Percentiles rank a stretch among this genome's conserved stretches.
Evolutionary conservation across 2,888 invertebrate genomes (phyloP).

Genomic region (Cyaniris semiargus): DNA sequence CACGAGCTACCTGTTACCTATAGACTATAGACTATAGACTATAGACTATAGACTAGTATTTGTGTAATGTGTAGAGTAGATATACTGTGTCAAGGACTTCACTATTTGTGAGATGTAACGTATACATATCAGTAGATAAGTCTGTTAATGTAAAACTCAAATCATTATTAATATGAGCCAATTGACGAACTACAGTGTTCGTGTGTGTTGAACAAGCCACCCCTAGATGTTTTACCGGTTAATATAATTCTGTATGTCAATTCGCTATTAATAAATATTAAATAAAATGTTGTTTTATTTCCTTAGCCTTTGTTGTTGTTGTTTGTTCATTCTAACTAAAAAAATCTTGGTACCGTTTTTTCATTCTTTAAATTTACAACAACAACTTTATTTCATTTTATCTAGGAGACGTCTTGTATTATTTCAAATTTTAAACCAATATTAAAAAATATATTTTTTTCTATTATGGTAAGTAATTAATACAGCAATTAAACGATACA

Average conservation of each 20-base stretch:
- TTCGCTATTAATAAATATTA: conserved; percentile 60
- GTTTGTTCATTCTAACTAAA: no score
- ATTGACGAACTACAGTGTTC: not conserved
- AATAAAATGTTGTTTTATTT: conserved; percentile 29
- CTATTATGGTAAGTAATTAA: not conserved
- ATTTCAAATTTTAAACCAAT: no score
- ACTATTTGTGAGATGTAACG: conserved; percentile 34
- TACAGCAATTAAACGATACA: not conserved
- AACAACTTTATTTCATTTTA: no score
- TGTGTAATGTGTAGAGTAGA: conserved; percentile 16
- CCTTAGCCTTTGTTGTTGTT: not conserved
- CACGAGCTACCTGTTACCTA: conserved; percentile 20
- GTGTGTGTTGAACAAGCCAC: not conserved
- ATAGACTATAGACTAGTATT: not conserved
- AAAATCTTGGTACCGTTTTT: no score
- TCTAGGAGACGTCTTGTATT: no score
- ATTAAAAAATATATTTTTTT: no score
- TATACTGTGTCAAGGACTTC: not conserved
- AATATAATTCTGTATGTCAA: conserved; percentile 52
- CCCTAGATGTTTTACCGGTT: not conserved
- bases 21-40: not conserved
- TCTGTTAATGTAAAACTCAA: conserved; percentile 37
- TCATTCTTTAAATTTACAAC: no score
- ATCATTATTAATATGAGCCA: not conserved
- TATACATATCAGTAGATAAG: conserved; percentile 57